phyloP scores from a whole-genome alignment of 2,888 invertebrate species.

The Drosophila buzzatii region DNA sequence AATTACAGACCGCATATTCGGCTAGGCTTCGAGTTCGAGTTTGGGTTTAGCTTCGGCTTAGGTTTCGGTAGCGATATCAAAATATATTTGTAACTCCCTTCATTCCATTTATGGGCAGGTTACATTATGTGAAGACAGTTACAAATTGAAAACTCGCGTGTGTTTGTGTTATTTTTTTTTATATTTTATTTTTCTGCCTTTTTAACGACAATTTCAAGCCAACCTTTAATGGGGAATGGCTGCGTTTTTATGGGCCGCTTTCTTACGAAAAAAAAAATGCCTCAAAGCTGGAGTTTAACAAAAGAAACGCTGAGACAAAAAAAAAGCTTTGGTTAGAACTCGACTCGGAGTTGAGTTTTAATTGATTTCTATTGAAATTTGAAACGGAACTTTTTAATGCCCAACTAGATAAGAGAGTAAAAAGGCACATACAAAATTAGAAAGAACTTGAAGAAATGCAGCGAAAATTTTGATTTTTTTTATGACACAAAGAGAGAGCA shows the following conservation, averaged over 20 bases:
- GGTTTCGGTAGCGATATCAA: slow-evolving; percentile 61
- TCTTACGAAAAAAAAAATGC: slow-evolving; percentile 39
- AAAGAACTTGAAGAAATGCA: slow-evolving; percentile 20
- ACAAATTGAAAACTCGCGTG: slow-evolving; percentile 59
- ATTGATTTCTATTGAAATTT: slow-evolving; percentile 78
- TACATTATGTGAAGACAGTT: slow-evolving; percentile 47
- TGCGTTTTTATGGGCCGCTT: slow-evolving; percentile 42
- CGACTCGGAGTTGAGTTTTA: slow-evolving; percentile 58
- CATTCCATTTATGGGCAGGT: slow-evolving; percentile 62
- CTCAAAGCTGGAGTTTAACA: slow-evolving; percentile 40
- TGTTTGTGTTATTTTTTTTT: slow-evolving; percentile 12
- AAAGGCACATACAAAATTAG: background rate
- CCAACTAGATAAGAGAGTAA: slow-evolving; percentile 33
- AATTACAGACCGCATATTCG: slow-evolving; percentile 39
- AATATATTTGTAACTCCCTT: slow-evolving; percentile 69
- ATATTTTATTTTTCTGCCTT: slow-evolving; percentile 39
- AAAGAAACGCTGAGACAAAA: slow-evolving; percentile 55
- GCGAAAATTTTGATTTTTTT: slow-evolving; percentile 16
- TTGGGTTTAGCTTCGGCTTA: slow-evolving; percentile 17
- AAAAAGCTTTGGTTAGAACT: slow-evolving; percentile 61
- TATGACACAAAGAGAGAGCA: slow-evolving; percentile 32
- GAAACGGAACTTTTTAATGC: slow-evolving; percentile 74
- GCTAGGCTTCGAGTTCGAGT: slow-evolving; percentile 20
- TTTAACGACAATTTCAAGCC: slow-evolving; percentile 72
- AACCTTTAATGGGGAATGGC: slow-evolving; percentile 54